Evolutionary conservation across 2,113 vertebrate genomes (phyloP), one percentile per base, ranked within the genome.

Genomic region (Sinocyclocheilus maitianheensis): DNA sequence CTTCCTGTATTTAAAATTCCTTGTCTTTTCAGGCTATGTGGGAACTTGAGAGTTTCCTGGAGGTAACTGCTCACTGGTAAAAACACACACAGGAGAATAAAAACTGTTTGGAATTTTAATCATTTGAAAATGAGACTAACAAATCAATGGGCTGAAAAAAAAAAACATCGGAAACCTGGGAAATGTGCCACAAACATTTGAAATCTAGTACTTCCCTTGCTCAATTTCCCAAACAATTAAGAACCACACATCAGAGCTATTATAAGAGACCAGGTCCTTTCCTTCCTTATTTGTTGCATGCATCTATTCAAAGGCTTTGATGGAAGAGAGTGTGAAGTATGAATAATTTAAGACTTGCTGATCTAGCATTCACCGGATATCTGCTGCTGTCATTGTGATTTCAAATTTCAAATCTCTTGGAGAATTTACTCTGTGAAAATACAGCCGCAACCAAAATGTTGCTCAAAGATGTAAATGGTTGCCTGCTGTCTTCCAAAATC

Each of bases 401-500:
- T 84, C n/a, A 72, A 26, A 77, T 89, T 84, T 88, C 80, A 81
- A 84, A 86, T 46, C 78, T 86, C 67, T 82, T 5, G 26, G 12
- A 63, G 30, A 43, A 81, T 81, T 80, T 85, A 69, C 75, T 89
- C 83, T 48, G 58, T 46, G 30, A 60, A 65, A 37, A 18, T 53
- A 83, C 83, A 86, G 85, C 34, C 74, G 55, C 76, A 53, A 58
- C 43, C 30, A 58, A 79, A 86, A 74, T 37, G 22, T 72, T 46
- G 55, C 84, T 85, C 84, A 88, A 84, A 88, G 77, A 87, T 86
- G 81, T 86, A 91, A 84, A 87, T 81, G 10, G 37, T 62, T 62
- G 79, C 22, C 9, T 30, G 20, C 46, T 83, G 60, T 77, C 20
- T 55, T 74, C 75, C 78, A 26, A 53, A 86, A 74, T 78, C 85